These are phyloP conservation scores for Lagorchestes hirsutus DNA, from an alignment of 2,797 vertebrate species.

Conservation along the genomic window DNA sequence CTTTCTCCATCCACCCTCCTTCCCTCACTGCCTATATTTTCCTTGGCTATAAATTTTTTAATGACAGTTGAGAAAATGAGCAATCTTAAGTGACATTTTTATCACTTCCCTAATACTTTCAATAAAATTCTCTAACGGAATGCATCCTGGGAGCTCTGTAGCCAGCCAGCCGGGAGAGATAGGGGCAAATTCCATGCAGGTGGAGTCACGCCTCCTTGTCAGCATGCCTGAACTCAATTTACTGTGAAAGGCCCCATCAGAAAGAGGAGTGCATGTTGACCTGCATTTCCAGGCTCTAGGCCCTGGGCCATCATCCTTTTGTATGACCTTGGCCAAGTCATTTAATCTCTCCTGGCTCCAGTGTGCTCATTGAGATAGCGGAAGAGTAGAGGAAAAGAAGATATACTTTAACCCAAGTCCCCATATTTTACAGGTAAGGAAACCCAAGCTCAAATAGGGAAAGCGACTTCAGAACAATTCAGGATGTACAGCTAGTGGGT, in stretches of 20 bases:
- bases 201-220: background rate
- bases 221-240: background rate
- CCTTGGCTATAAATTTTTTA: slow-evolving; percentile 78
- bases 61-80: slow-evolving; percentile 76
- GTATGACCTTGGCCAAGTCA: background rate
- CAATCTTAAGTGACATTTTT: slow-evolving; percentile 79
- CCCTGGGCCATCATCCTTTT: background rate
- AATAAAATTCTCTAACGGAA: slow-evolving; percentile 62
- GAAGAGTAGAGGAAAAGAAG: background rate
- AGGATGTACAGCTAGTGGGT: background rate
- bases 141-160: background rate
- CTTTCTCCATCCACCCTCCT: background rate
- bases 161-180: background rate
- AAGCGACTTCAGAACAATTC: background rate
- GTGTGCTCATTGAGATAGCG: background rate
- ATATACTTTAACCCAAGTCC: background rate
- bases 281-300: background rate
- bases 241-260: background rate
- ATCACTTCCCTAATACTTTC: slow-evolving; percentile 67
- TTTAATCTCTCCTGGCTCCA: background rate
- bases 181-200: background rate
- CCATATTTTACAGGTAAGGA: background rate
- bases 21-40: slow-evolving; percentile 65
- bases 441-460: background rate
- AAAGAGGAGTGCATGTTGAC: background rate